These are phyloP conservation scores for Tetragnatha versicolor DNA, from an alignment of 1,140 invertebrate genomes.

Conservation along the genomic window DNA sequence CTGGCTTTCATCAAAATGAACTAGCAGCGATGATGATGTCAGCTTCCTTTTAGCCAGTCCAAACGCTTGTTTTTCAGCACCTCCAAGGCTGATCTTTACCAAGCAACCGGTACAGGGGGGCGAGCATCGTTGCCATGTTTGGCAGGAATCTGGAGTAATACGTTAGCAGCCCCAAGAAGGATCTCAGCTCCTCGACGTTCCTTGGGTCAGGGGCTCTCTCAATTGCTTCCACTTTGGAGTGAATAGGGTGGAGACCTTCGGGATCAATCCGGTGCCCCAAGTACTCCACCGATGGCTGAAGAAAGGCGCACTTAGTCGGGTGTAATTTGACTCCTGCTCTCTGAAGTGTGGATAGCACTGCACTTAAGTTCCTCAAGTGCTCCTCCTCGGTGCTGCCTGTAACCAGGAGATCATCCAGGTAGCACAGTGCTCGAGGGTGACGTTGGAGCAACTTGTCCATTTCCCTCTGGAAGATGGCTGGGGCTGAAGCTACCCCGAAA, in stretches of 20 bases:
- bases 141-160: slow-evolving; percentile 66
- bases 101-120: slow-evolving; percentile 62
- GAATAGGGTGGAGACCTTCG: slow-evolving; percentile 13
- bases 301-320: neutral
- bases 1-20: slow-evolving; percentile 1
- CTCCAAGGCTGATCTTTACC: neutral
- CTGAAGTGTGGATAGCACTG: neutral
- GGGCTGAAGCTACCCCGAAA: neutral
- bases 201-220: slow-evolving; percentile 25
- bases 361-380: neutral
- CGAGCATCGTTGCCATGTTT: slow-evolving; percentile 61
- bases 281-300: neutral
- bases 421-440: neutral
- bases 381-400: neutral
- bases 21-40: neutral
- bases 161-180: slow-evolving; percentile 55
- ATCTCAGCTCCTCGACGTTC: slow-evolving; percentile 28
- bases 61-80: neutral
- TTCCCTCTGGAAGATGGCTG: neutral
- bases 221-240: slow-evolving; percentile 26
- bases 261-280: slow-evolving; percentile 6
- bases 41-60: neutral
- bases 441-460: slow-evolving; percentile 33
- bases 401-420: slow-evolving; percentile 15
- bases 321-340: neutral